A percentile compares a stretch with the other conserved stretches of the same genome.
Conservation (phyloP, 2,113 vertebrate species). For the Lampris incognitus region DNA sequence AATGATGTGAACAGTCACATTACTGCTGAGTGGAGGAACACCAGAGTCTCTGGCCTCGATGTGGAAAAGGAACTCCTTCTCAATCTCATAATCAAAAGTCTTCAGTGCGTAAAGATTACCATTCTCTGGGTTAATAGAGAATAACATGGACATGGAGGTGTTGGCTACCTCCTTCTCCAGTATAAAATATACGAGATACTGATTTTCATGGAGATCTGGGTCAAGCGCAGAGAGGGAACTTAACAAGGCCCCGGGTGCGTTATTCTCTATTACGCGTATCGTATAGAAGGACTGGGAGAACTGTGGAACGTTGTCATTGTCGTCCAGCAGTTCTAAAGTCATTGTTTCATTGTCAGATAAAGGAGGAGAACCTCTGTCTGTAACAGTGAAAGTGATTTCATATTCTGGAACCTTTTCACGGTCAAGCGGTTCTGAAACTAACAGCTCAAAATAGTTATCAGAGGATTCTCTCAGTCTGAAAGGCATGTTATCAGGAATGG, state of each 20-base stretch:
- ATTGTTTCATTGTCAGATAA: conserved; percentile 48
- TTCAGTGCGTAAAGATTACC: conserved; percentile 51
- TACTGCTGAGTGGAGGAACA: conserved; percentile 62
- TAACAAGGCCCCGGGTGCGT: conserved; percentile 30
- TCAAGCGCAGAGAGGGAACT: conserved; percentile 37
- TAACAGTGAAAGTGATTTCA: conserved; percentile 41
- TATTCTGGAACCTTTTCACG: conserved; percentile 51
- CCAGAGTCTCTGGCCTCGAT: conserved; percentile 57
- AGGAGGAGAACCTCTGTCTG: conserved; percentile 39
- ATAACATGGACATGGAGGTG: conserved; percentile 35
- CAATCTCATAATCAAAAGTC: conserved; percentile 56
- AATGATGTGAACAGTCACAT: conserved; percentile 75
- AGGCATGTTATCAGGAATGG: conserved; percentile 43
- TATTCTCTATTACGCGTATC: conserved; percentile 35
- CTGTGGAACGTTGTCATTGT: conserved; percentile 35
- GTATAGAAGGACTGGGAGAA: conserved; percentile 37
- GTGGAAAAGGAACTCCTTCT: conserved; percentile 47
- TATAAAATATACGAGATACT: conserved; percentile 47
- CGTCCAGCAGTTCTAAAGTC: conserved; percentile 42
- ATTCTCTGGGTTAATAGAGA: conserved; percentile 51
- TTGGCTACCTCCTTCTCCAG: conserved; percentile 34
- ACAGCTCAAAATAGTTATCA: conserved; percentile 73
- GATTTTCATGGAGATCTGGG: conserved; percentile 38
- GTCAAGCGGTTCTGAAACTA: conserved; percentile 46
- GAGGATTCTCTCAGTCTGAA: conserved; percentile 57